phyloP scores from a whole-genome alignment of 2,888 invertebrate genomes.

The Poecilobothrus nobilitatus region DNA sequence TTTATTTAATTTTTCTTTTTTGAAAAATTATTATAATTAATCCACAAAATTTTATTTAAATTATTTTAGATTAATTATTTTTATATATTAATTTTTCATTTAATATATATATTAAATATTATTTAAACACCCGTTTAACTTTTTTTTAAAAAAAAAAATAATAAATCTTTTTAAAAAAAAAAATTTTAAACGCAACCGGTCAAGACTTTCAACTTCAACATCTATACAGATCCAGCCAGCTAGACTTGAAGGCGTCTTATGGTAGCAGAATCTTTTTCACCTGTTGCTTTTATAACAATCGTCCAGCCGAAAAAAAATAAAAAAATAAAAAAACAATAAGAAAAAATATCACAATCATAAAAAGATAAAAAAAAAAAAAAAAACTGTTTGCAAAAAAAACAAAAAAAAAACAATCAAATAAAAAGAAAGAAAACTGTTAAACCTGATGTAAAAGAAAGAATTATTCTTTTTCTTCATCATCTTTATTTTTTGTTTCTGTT shows the following conservation, averaged over 20 bases:
- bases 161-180: neutral
- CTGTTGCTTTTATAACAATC: constrained; percentile 39
- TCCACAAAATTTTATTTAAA: constrained; percentile 4
- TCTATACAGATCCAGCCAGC: constrained; percentile 32
- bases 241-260: constrained; percentile 46
- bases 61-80: constrained; percentile 7
- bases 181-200: neutral
- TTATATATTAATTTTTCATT: neutral
- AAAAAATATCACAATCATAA: constrained; percentile 10
- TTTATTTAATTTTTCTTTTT: neutral
- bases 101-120: neutral
- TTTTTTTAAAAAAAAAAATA: neutral
- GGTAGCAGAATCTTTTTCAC: constrained; percentile 35
- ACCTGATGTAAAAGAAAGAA: neutral
- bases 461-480: constrained; percentile 14
- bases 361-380: constrained; percentile 11
- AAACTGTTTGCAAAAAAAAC: constrained; percentile 19
- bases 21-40: neutral
- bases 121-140: neutral
- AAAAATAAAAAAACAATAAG: neutral
- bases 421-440: constrained; percentile 15
- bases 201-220: constrained; percentile 10
- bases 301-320: neutral
- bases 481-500: constrained; percentile 17
- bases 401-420: neutral